A percentile compares a stretch with the other conserved stretches of the same genome.
Evolutionary conservation across 1,140 invertebrate genomes (phyloP).

Genomic region (Trichonephila clavipes): DNA sequence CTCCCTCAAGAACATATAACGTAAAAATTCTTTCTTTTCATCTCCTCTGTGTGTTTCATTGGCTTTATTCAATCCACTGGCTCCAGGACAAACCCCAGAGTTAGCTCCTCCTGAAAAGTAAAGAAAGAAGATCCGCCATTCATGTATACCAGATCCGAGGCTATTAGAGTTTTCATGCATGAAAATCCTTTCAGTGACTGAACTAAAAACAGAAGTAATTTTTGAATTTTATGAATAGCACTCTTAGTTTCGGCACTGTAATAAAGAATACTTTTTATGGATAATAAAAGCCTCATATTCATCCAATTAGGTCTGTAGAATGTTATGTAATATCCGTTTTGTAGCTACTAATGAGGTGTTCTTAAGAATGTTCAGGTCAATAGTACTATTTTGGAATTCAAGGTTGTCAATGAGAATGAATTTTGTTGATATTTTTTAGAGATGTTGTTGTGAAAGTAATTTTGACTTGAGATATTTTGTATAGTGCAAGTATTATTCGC

Average conservation of each 20-base stretch:
- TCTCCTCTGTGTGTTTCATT: background rate
- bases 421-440: no score
- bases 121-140: background rate
- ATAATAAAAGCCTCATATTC: background rate
- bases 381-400: background rate
- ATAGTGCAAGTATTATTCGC: no score
- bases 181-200: background rate
- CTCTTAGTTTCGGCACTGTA: background rate
- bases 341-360: background rate
- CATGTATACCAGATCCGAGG: background rate
- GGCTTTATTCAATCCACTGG: background rate
- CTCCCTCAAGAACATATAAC: background rate
- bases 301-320: background rate
- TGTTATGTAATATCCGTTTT: background rate
- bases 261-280: background rate
- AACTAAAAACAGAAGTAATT: background rate
- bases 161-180: background rate
- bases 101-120: background rate
- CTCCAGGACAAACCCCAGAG: background rate
- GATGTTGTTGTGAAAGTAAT: no score
- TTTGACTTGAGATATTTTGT: no score
- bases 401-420: background rate
- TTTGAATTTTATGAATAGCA: background rate
- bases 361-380: background rate
- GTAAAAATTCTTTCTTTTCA: background rate